Base-by-base conservation (phyloP, 1,140 invertebrate species). In the Ceratina japonica region DNA sequence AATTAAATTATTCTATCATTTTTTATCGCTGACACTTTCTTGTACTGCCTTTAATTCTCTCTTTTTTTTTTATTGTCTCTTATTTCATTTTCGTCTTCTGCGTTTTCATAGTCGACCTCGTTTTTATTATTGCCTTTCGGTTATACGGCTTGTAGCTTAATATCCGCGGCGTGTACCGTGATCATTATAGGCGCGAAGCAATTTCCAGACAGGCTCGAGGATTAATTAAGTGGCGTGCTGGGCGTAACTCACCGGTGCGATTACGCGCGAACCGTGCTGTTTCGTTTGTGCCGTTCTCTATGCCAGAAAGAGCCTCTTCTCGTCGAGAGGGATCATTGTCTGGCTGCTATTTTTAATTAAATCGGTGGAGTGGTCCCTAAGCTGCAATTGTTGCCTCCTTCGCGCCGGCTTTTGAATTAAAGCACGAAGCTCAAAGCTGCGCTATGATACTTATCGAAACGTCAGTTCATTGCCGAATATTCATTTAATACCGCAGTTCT, bases 191-290 rank as follows among this genome's bases (percentile, higher is more conserved):
- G 58, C 58, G 37, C 18, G 16, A 20, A 15, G 22, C 56, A 73
- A 73, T 62, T 73, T 62, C 44, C 70, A 49, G 16, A 61, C 58
- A 31, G 37, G 22, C 59, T 51, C 37, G 44, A 16, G 58, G 20
- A 73, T 73, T 73, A 73, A 73, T 73, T 73, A 73, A 73, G 44
- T 52, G 49, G 31, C 54, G 20, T 58, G 31, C 51, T n/a, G 16
- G 20, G 16, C 51, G 44, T 71, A 61, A 71, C 61, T 71, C 56
- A 71, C 69, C 37, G 31, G 27, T 24, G 58, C 69, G 31, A 59
- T 71, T 61, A 71, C 56, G 52, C 69, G 69, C 18, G 15, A 59
- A 59, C 18, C 70, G 37, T 61, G 58, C 37, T 27, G 52, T 70
- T 70, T 70, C 52, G 16, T 70, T 70, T 56, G 68, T 70, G 20